Evolutionary conservation across 2,888 invertebrate genomes (phyloP).

Genomic region (Aphodius sticticus): DNA sequence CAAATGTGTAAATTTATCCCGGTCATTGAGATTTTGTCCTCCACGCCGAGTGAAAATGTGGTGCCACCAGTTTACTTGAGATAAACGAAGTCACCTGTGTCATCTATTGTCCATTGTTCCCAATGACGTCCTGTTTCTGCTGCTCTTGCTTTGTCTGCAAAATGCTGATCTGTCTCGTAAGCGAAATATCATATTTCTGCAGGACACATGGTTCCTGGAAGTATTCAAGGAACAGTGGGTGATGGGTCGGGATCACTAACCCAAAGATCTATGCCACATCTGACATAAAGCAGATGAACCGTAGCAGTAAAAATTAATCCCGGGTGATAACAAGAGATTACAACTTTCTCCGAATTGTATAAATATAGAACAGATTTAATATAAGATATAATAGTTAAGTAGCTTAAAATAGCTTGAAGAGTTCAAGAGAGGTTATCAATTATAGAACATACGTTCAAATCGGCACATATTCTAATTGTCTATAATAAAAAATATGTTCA

Average conservation of each 20-base stretch:
- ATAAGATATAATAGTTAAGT: not conserved
- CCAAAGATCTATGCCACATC: not conserved
- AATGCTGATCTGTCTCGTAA: not conserved
- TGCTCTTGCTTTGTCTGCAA: not conserved
- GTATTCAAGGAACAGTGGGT: not conserved
- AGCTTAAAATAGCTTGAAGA: not conserved
- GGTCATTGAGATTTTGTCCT: no score
- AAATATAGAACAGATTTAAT: not conserved
- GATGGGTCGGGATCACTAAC: not conserved
- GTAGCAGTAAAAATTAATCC: not conserved
- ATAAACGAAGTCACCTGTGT: no score
- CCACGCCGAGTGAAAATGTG: no score
- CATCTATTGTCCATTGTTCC: not conserved
- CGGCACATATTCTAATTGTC: not conserved
- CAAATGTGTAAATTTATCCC: no score
- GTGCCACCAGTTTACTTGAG: no score
- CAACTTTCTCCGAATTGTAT: not conserved
- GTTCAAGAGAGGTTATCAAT: not conserved
- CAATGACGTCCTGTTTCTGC: not conserved
- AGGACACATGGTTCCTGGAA: not conserved
- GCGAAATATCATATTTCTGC: not conserved
- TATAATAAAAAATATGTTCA: not conserved
- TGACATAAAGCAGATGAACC: not conserved
- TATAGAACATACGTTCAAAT: not conserved
- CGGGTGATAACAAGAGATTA: not conserved